A percentile compares a stretch with the other conserved stretches of the same genome.
phyloP scores from a whole-genome alignment of 2,888 invertebrate species.

The Athalia rosae region DNA sequence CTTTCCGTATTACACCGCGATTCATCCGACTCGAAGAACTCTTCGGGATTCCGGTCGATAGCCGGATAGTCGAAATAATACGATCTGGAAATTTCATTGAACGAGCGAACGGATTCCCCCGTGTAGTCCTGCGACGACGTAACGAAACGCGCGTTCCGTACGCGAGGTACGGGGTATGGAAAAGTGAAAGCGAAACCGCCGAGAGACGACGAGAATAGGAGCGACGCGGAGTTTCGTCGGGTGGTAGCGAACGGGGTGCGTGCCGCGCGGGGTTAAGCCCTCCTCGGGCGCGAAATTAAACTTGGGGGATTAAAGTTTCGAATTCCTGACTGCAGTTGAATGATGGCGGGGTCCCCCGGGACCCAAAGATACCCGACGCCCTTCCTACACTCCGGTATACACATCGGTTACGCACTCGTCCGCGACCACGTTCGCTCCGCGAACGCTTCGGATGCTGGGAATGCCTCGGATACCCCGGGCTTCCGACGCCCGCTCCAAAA shows the following conservation, averaged over 20 bases:
- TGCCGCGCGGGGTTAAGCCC: slow-evolving; percentile 44
- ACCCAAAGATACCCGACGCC: slow-evolving; percentile 36
- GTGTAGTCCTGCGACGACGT: too few species aligned
- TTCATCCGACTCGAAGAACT: not conserved
- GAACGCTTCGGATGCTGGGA: slow-evolving; percentile 10
- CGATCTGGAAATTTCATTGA: too few species aligned
- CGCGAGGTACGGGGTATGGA: too few species aligned
- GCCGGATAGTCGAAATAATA: too few species aligned
- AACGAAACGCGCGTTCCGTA: too few species aligned
- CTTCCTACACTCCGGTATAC: slow-evolving; percentile 26
- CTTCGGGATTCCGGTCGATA: not conserved
- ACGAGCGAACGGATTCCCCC: too few species aligned
- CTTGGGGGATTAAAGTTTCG: slow-evolving; percentile 48
- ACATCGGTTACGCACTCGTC: not conserved
- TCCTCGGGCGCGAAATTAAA: slow-evolving; percentile 47
- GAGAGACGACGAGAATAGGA: not conserved
- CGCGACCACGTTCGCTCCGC: too few species aligned
- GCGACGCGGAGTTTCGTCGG: too few species aligned
- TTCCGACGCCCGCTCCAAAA: not conserved
- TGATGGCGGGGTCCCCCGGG: slow-evolving; percentile 45
- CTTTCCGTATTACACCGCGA: not conserved
- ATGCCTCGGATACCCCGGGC: not conserved
- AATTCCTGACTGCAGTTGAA: slow-evolving; percentile 49
- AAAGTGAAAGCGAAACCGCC: too few species aligned
- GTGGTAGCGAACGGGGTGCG: slow-evolving; percentile 21